Base-by-base conservation (phyloP, 1,140 invertebrate genomes). In the Meloidogyne hapla region DNA sequence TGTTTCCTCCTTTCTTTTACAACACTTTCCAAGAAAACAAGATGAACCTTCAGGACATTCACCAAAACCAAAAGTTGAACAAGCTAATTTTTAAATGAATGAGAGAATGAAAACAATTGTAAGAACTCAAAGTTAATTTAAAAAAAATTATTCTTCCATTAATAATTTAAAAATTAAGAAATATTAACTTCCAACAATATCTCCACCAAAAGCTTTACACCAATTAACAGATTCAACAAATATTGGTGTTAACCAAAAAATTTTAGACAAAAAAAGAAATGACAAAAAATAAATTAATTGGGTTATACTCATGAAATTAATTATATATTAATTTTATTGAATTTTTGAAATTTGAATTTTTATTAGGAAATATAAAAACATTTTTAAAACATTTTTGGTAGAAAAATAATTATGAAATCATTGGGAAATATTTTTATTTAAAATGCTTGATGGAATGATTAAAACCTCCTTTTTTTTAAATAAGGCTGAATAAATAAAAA, bases 11-110 rank as follows among this genome's bases (percentile, higher is more conserved):
- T 56, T 56, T 6, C 18, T 56, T 56, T n/a, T 56, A 8, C 48
- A 56, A n/a, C 48, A 56, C n/a, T 56, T 56, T n/a, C 48, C 48
- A n/a, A 56, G 48, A 21, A 56, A 56, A 56, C 48, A 56, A 56
- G 48, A 56, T 1, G 48, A 56, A 56, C 48, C 18, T n/a, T 56
- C n/a, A n/a, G 48, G 48, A 8, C 48, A 56, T 56, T 56, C 18
- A n/a, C n/a, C n/a, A 9, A 56, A 56, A 8, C 48, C 48, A n/a
- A 56, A 56, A 6, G 48, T 56, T 56, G 48, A 56, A 56, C 48
- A 56, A n/a, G 18, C 48, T 56, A 56, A 56, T n/a, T 45, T 15
- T n/a, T 56, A n/a, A 56, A 56, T n/a, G n/a, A n/a, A n/a, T n/a
- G n/a, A n/a, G n/a, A n/a, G n/a, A n/a, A n/a, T n/a, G n/a, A n/a